Evolutionary conservation across 2,888 invertebrate genomes (phyloP).

Genomic region (Octodonta nipae): DNA sequence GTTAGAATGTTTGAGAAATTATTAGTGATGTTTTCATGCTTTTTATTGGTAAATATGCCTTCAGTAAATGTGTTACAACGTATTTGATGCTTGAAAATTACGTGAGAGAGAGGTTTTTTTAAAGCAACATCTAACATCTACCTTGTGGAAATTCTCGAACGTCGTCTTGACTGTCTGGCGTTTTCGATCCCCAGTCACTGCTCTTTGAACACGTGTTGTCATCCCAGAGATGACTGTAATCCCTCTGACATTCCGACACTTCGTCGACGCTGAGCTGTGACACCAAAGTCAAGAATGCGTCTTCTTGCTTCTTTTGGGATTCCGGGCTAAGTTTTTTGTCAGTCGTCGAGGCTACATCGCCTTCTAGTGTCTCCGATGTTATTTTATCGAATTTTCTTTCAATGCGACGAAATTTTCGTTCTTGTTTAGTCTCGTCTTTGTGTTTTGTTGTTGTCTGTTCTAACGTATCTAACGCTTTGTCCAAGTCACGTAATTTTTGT

Average conservation of each 20-base stretch:
- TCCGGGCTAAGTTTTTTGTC: constrained; percentile 27
- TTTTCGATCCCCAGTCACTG: constrained; percentile 35
- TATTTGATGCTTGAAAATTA: constrained; percentile 20
- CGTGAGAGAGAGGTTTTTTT: constrained; percentile 14
- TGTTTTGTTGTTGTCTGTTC: constrained; percentile 21
- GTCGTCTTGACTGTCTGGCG: constrained; percentile 36
- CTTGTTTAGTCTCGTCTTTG: constrained; percentile 21
- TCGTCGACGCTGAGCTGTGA: constrained; percentile 41
- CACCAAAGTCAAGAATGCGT: constrained; percentile 36
- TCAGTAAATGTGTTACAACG: no score
- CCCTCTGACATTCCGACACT: constrained; percentile 38
- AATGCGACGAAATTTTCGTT: constrained; percentile 35
- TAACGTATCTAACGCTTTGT: constrained; percentile 32
- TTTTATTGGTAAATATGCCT: no score
- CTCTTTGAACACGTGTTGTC: constrained; percentile 35
- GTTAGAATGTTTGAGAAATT: no score
- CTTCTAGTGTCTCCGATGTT: constrained; percentile 37
- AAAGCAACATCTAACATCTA: constrained; percentile 33
- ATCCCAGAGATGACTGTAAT: constrained; percentile 38
- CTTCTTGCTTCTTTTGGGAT: constrained; percentile 30
- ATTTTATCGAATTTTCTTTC: constrained; percentile 40
- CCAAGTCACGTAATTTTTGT: constrained; percentile 32
- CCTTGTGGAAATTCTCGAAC: constrained; percentile 36
- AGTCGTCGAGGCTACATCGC: constrained; percentile 25
- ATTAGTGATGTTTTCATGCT: no score